Conservation (phyloP, 2,888 invertebrate species). For the Athripsodes cinereus region DNA sequence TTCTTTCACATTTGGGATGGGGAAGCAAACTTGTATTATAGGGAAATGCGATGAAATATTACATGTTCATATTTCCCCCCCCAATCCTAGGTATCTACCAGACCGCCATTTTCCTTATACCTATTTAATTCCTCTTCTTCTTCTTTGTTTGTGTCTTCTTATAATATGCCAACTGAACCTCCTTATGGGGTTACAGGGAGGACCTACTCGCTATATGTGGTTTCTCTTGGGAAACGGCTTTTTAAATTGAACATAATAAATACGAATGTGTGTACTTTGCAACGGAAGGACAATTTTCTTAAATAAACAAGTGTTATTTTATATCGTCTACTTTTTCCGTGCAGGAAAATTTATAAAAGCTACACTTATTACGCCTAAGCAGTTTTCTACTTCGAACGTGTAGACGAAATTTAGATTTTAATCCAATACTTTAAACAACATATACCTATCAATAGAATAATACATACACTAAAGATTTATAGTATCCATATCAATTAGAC, state of each 20-base stretch:
- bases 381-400: too few relatives aligned
- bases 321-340: background rate
- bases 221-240: background rate
- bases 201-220: background rate
- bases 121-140: constrained; percentile 19
- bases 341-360: too few relatives aligned
- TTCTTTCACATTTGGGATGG: constrained; percentile 23
- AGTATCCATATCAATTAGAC: too few relatives aligned
- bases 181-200: background rate
- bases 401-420: too few relatives aligned
- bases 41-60: constrained; percentile 27
- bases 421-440: too few relatives aligned
- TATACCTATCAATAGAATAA: too few relatives aligned
- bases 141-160: background rate
- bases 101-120: constrained; percentile 20
- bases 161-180: too few relatives aligned
- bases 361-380: too few relatives aligned
- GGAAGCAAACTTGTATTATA: constrained; percentile 16
- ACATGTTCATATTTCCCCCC: constrained; percentile 26
- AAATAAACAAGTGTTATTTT: background rate
- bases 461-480: too few relatives aligned
- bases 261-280: background rate
- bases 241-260: background rate
- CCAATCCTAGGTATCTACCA: constrained; percentile 7
- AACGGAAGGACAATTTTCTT: background rate